phyloP scores from a whole-genome alignment of 2,888 invertebrate species.

The Archaeoteleia sp. region DNA sequence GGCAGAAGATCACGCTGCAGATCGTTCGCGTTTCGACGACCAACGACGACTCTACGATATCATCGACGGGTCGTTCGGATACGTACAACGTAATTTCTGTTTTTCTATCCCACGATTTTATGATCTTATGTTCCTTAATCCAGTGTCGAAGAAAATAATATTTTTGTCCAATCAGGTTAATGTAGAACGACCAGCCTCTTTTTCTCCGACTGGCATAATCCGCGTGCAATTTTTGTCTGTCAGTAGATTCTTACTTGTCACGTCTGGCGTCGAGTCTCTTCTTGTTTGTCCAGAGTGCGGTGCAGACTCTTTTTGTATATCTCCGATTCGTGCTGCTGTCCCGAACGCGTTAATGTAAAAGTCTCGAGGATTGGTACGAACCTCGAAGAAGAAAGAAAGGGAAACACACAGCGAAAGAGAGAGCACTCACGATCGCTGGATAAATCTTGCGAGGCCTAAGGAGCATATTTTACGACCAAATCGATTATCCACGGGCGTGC shows the following conservation, averaged over 20 bases:
- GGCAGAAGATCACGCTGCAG: slow-evolving; percentile 40
- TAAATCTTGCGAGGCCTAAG: slow-evolving; percentile 57
- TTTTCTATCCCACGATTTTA: slow-evolving; percentile 38
- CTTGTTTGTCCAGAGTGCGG: slow-evolving; percentile 8
- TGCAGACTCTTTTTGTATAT: slow-evolving; percentile 18
- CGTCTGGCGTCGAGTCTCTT: slow-evolving; percentile 1
- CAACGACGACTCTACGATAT: slow-evolving; percentile 34
- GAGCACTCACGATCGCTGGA: slow-evolving; percentile 49
- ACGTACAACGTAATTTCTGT: slow-evolving; percentile 42
- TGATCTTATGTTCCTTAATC: no score
- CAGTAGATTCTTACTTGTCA: background rate
- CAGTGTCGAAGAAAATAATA: no score
- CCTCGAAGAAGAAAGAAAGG: slow-evolving; percentile 3
- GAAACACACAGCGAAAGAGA: slow-evolving; percentile 36
- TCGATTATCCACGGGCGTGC: slow-evolving; percentile 67
- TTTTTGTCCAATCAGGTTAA: background rate
- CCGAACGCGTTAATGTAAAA: slow-evolving; percentile 13
- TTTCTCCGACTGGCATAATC: background rate
- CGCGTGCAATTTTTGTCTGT: slow-evolving; percentile 7
- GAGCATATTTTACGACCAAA: slow-evolving; percentile 65
- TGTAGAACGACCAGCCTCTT: no score
- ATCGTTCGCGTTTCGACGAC: slow-evolving; percentile 43
- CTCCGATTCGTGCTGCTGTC: slow-evolving; percentile 26
- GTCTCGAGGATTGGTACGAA: slow-evolving; percentile 8
- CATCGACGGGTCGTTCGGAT: slow-evolving; percentile 25